Percentiles rank a stretch among this genome's conserved stretches.
phyloP scores from a whole-genome alignment of 2,113 vertebrate species.

The Heloderma charlesbogerti region DNA sequence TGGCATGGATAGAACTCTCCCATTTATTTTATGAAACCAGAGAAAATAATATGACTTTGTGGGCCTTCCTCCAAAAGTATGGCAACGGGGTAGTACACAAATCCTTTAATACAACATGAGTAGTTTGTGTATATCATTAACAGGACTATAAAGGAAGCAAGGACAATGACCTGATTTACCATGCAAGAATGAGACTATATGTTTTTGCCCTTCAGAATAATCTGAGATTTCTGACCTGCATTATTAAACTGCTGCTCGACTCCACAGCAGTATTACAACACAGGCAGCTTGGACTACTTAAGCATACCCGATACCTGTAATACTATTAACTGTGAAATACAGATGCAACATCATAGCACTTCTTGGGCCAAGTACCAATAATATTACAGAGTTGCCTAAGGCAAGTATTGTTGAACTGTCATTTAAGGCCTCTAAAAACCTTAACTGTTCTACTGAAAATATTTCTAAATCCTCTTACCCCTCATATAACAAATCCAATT shows the following conservation, averaged over 20 bases:
- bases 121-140: constrained; percentile 47
- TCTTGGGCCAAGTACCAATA: constrained; percentile 75
- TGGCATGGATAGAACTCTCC: constrained; percentile 32
- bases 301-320: constrained; percentile 49
- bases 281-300: constrained; percentile 66
- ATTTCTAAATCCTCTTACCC: constrained; percentile 75
- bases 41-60: constrained; percentile 36
- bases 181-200: constrained; percentile 34
- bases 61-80: neutral
- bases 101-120: constrained; percentile 27
- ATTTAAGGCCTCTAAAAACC: constrained; percentile 73
- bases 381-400: constrained; percentile 68
- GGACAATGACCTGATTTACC: constrained; percentile 63
- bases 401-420: constrained; percentile 71
- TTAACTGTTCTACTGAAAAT: constrained; percentile 69
- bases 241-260: constrained; percentile 47
- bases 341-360: constrained; percentile 62
- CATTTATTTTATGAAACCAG: constrained; percentile 30
- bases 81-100: constrained; percentile 33
- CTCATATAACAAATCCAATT: constrained; percentile 72
- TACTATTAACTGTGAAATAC: constrained; percentile 64
- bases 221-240: constrained; percentile 41
- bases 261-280: constrained; percentile 54
- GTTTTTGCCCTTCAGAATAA: constrained; percentile 50
- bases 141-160: constrained; percentile 46